Base-by-base conservation (phyloP, 2,113 vertebrate species). In the Mystacornis crossleyi region DNA sequence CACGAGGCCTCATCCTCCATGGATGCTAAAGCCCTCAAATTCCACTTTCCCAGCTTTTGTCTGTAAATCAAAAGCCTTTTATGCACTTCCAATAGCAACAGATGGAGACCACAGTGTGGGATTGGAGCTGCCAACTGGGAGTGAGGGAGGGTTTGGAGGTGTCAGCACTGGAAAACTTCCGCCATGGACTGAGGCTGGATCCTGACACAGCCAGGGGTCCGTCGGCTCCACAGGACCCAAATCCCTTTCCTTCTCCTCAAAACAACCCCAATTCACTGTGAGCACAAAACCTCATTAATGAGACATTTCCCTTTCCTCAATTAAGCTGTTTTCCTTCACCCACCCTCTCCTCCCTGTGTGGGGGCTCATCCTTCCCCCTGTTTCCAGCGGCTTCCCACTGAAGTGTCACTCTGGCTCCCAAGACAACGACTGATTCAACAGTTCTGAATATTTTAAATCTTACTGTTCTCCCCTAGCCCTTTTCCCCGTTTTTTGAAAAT, bases 361-460 rank as follows among this genome's bases (percentile, higher is more conserved):
- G 67, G 50, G 57, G 50, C 43, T 81, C 55, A 65, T 71, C 54
- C 83, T 81, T 45, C 66, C 81, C 72, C 81, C 45, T 13, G 2
- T 48, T 86, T 65, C 74, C 61, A 90, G 50, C 57, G 72, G 25
- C 57, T 88, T 87, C 79, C 91, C 71, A 62, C 17, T 70, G 48
- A 86, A 72, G 67, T 62, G 73, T 83, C 78, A 42, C 60, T 81
- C 65, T 7, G 0, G 77, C 45, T 93, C 85, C 92, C 60, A 80
- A 90, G 74, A 91, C 82, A 91, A 87, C 2, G 2, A 42, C 64
- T 93, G 92, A 94, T 86, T 96, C 93, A 96, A 57, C 77, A 45
- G n/a, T 66, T 71, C 64, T 0, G 23, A 86, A 53, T 89, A 93
- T 65, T 91, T 94, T 78, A 51, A 94, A 82, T 5, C 2, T 51